Evolutionary conservation across 2,113 vertebrate genomes (phyloP), one percentile per base, ranked within the genome.

Genomic region (Forbesichthys papilliferus): DNA sequence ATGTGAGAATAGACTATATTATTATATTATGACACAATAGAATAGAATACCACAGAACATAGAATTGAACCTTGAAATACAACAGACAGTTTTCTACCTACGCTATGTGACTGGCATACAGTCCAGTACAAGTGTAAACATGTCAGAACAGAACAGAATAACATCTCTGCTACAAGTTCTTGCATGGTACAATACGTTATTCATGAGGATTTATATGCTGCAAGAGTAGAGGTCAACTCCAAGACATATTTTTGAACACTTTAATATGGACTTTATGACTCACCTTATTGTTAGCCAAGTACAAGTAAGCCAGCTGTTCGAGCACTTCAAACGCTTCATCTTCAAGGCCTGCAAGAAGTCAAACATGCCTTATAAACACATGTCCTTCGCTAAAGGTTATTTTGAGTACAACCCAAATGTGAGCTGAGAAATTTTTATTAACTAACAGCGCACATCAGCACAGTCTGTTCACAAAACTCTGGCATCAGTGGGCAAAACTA

Each of bases 241-340:
- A 62, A 12, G 16, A 46, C 54, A 73, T 27, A 18, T 16, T 5
- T 48, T 48, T 10, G 20, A 9, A 46, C 13, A 10, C 16, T 16
- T 27, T 47, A 4, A 27, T 27, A 27, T 27, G 27, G 0, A 27
- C 27, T 60, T 9, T 65, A 54, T 75, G 79, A 83, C 93, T 93
- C 87, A 99, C 98, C 94, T 96, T 95, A 79, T 99, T 99, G 84
- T 99, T 99, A 77, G 96, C 96, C 92, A 99, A 86, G 83, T 99
- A 99, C 77, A 99, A 92, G 89, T 99, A 99, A 79, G 94, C 93
- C 89, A 99, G 92, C 69, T 94, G 93, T 77, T 95, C 94, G 52
- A 99, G 92, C 88, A 94, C 94, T 76, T 96, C 93, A 89, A 99
- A 98, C 1, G 94, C 94, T 84, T 98, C 96, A 79, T 98, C 96